Evolutionary conservation across 2,888 invertebrate species (phyloP).

Genomic region (Apodemia hepburni): DNA sequence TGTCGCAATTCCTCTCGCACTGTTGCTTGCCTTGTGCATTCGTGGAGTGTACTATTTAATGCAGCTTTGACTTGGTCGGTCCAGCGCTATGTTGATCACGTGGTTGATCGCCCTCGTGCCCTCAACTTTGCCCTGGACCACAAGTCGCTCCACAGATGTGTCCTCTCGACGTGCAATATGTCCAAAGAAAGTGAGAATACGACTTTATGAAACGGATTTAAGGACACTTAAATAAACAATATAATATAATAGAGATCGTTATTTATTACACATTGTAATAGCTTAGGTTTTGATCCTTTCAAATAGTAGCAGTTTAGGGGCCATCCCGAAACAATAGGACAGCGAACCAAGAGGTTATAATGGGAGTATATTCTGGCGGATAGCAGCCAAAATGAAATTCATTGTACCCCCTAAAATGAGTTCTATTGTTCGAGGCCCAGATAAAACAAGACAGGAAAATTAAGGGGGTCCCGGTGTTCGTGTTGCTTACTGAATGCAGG

Average conservation of each 20-base stretch:
- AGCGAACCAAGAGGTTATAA: constrained; percentile 49
- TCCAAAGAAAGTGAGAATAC: too few species aligned
- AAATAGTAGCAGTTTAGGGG: constrained; percentile 35
- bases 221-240: not conserved
- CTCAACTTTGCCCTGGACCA: too few species aligned
- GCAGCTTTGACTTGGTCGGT: too few species aligned
- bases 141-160: too few species aligned
- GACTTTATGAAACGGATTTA: not conserved
- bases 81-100: too few species aligned
- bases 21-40: too few species aligned
- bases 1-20: too few species aligned
- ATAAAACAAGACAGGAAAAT: constrained; percentile 75
- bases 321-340: constrained; percentile 25
- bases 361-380: constrained; percentile 59
- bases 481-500: constrained; percentile 57
- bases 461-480: constrained; percentile 52
- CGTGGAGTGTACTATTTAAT: too few species aligned
- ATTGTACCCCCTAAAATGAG: constrained; percentile 70
- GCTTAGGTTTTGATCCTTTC: constrained; percentile 23
- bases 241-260: constrained; percentile 3
- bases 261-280: constrained; percentile 17
- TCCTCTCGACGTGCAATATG: too few species aligned
- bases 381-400: constrained; percentile 65
- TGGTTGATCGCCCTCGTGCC: too few species aligned
- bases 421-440: constrained; percentile 59